Base-by-base conservation (phyloP, 2,888 invertebrate species). In the Ypsolopha sequella region DNA sequence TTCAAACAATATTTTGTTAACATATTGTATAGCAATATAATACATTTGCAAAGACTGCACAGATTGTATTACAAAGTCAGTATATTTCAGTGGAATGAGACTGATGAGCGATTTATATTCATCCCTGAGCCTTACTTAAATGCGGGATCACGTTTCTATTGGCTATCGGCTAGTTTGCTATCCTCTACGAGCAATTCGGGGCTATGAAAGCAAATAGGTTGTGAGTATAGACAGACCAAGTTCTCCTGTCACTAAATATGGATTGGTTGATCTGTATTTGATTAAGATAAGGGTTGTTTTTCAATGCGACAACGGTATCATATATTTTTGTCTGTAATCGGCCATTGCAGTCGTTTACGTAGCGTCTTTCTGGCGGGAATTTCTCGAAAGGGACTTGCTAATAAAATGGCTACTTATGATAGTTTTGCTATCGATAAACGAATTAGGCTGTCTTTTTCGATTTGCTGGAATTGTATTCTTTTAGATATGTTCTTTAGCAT, bases 281-380 rank as follows among this genome's bases (percentile, higher is more conserved):
- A 24, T 24, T 24, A 4, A 24, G 24, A 24, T 24, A 24, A 24
- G 24, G 24, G 4, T 4, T 4, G 4, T 24, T n/a, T 24, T 24
- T 24, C 24, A 24, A 24, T 24, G 24, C 24, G 4, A 24, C 2
- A 3, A 4, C 24, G 24, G 24, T 24, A 24, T 24, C 24, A 24
- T 24, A 4, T 24, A 24, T 24, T 24, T 24, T 24, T 24, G 24
- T 24, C 24, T 24, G 24, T 24, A 24, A 24, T 24, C 24, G 46
- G n/a, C 46, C 35, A 7, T 14, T n/a, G 46, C n/a, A 35, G 46
- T 46, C 46, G 34, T 46, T 48, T 48, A 36, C 14, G 36, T 10
- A 48, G 54, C 76, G 79, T 71, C 77, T 65, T 70, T 62, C 66
- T 73, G 78, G 73, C 78, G 77, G 74, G 68, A 75, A 76, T 72